Base-by-base conservation (phyloP, 2,888 invertebrate species). In the Agapetus fuscipes region DNA sequence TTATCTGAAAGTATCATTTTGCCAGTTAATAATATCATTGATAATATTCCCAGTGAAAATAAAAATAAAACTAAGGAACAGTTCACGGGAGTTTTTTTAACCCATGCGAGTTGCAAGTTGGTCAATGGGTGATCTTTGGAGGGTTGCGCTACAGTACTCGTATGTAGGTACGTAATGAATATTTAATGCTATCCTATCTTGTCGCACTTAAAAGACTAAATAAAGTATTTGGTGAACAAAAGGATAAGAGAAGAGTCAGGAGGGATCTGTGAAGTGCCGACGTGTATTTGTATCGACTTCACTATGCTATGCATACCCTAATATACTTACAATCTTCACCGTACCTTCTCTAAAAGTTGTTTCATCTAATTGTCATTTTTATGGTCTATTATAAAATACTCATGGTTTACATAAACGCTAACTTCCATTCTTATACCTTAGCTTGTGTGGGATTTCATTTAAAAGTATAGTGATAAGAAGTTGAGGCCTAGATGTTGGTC, bases 391-490 rank as follows among this genome's bases (percentile, higher is more conserved):
- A 37, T 36, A 35, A 41, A 38, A 45, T 45, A 41, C 34, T 38
- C 40, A 43, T 41, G 38, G n/a, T n/a, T n/a, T 43, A 46, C 43
- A 46, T 41, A 41, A 43, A 45, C 17, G 35, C 43, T 46, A 46
- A 43, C 43, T 37, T 43, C 38, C 41, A 35, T 40, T 26, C 31
- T 32, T 38, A 38, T 16, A 38, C 12, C 7, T 20, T 11, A 12
- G 9, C 32, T 32, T 38, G 33, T 15, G 30, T 31, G 32, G 27
- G 17, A 32, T 10, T 32, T 17, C 15, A 37, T 15, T 38, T 24
- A 28, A 37, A 29, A 32, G 12, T 41, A 24, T 9, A 33, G 34
- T 34, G 34, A 17, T 34, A 10, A 20, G n/a, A n/a, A n/a, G n/a
- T n/a, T n/a, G n/a, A n/a, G n/a, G n/a, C n/a, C n/a, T n/a, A n/a